phyloP scores from a whole-genome alignment of 2,113 vertebrate genomes.

The Leptodactylus fuscus region DNA sequence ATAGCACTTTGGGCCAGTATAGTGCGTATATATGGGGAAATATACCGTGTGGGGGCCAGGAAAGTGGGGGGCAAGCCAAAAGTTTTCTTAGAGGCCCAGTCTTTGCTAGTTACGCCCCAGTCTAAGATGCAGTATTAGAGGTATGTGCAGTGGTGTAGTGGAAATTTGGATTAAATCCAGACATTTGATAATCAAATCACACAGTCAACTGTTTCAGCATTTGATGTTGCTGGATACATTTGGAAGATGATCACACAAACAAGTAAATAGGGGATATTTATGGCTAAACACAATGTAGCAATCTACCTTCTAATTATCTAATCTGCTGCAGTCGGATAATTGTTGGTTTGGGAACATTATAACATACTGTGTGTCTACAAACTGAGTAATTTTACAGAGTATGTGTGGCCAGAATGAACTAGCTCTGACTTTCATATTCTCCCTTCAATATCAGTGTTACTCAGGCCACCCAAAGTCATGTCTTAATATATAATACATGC shows the following conservation, averaged over 20 bases:
- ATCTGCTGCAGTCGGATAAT: neutral
- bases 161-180: neutral
- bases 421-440: neutral
- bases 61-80: no score
- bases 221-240: neutral
- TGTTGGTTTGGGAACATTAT: neutral
- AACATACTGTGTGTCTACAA: neutral
- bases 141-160: neutral
- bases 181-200: neutral
- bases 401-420: neutral
- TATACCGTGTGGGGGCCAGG: no score
- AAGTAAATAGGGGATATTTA: neutral
- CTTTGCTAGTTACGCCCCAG: no score
- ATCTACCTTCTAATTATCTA: neutral
- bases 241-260: neutral
- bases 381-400: neutral
- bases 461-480: neutral
- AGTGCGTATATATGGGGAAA: no score
- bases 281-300: neutral
- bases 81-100: no score
- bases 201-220: neutral
- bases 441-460: neutral
- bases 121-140: no score
- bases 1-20: no score
- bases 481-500: neutral